These are phyloP conservation scores for Steatocranus sp. DNA, from an alignment of 2,797 vertebrate genomes.

Conservation along the genomic window DNA sequence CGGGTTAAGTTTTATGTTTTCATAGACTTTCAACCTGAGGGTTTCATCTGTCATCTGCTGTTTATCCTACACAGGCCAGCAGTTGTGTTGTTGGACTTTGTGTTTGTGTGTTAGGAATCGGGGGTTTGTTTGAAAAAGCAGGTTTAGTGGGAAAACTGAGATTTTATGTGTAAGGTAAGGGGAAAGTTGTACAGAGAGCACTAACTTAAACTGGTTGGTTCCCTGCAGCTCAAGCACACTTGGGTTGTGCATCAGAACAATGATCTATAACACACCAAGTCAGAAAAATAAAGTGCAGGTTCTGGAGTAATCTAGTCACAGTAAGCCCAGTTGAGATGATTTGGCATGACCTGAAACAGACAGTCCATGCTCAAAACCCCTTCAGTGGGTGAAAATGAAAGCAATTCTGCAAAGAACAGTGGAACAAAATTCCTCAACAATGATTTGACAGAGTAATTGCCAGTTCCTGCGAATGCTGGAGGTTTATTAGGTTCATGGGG, in stretches of 20 bases:
- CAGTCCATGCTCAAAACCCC: background rate
- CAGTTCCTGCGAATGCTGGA: no score
- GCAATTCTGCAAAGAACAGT: background rate
- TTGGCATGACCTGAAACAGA: background rate
- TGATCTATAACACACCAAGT: background rate
- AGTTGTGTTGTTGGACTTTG: background rate
- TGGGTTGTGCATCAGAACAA: background rate
- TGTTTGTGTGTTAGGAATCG: background rate
- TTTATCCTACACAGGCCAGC: background rate
- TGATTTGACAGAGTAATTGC: no score
- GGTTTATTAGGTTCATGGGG: no score
- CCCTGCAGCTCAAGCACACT: background rate
- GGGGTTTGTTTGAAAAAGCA: background rate
- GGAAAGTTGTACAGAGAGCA: background rate
- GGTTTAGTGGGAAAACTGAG: background rate
- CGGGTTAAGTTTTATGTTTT: background rate
- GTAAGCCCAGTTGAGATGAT: background rate
- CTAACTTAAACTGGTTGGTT: background rate
- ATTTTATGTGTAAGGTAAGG: background rate
- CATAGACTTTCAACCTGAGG: background rate
- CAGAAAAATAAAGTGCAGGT: background rate
- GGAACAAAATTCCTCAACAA: background rate
- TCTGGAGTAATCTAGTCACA: background rate
- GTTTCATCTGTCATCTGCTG: background rate
- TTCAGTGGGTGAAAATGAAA: background rate